Percentiles rank a stretch among this genome's conserved stretches.
Conservation (phyloP, 2,797 vertebrate genomes). For the Enteromius fasciolatus region DNA sequence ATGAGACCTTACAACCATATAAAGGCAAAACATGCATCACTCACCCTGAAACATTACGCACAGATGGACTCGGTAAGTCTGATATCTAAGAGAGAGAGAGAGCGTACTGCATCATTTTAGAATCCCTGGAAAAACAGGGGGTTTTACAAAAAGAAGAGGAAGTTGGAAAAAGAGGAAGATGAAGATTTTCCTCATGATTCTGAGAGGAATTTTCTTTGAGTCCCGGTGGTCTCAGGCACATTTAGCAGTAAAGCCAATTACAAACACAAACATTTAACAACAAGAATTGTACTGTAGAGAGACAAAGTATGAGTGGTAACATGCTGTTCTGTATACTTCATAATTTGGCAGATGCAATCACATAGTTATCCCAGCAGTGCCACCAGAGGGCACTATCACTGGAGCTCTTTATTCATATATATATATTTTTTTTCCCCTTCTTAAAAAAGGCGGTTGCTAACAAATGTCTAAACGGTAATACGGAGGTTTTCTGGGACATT, state of each 20-base stretch:
- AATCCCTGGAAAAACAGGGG: background rate
- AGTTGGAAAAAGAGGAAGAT: background rate
- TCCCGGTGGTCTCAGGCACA: background rate
- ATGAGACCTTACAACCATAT: constrained; percentile 63
- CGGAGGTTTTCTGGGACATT: background rate
- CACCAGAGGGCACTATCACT: background rate
- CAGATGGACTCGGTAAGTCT: constrained; percentile 55
- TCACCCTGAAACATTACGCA: constrained; percentile 62
- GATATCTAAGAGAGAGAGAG: constrained; percentile 21
- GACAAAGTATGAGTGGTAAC: background rate
- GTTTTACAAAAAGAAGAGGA: constrained; percentile 7
- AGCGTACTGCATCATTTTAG: background rate
- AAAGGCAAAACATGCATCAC: constrained; percentile 65
- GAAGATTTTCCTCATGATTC: constrained; percentile 12
- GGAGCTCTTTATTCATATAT: background rate
- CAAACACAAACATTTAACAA: background rate
- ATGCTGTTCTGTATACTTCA: background rate
- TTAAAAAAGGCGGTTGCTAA: background rate
- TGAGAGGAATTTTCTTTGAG: background rate
- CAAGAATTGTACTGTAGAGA: background rate
- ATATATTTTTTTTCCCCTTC: background rate
- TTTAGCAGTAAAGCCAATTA: background rate
- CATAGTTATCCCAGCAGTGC: background rate
- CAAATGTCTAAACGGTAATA: background rate
- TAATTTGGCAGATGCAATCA: background rate